Conservation (phyloP, 2,113 vertebrate species). For the Orycteropus afer region DNA sequence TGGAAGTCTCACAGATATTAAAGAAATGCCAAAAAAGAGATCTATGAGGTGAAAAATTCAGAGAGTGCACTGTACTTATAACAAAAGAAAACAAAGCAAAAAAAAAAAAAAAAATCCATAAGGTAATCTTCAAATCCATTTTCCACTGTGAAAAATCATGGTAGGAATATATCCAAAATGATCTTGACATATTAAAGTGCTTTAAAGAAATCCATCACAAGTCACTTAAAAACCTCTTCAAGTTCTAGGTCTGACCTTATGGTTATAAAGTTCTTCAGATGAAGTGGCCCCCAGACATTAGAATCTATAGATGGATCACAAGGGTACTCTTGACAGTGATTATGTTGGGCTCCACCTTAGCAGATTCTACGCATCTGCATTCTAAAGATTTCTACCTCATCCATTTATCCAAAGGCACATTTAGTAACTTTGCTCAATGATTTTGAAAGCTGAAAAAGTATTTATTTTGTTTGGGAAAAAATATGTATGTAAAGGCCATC, state of each 20-base stretch:
- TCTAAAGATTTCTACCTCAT: background rate
- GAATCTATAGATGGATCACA: background rate
- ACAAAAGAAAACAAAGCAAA: background rate
- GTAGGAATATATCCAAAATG: background rate
- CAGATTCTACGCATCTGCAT: background rate
- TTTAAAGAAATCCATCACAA: constrained; percentile 6
- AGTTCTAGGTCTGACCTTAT: background rate
- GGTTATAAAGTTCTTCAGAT: background rate
- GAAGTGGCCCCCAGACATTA: background rate
- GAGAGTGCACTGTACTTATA: background rate
- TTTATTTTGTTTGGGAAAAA: too few species aligned
- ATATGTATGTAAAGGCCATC: background rate
- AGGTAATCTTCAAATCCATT: background rate
- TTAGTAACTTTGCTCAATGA: background rate
- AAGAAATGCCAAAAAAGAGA: background rate
- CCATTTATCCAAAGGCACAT: background rate
- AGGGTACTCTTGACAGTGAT: background rate
- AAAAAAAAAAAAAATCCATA: background rate
- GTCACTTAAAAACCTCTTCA: background rate
- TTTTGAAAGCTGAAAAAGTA: background rate
- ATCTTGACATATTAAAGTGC: background rate
- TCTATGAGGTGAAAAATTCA: background rate
- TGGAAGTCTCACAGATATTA: background rate
- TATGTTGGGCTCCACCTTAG: background rate
- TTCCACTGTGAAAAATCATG: constrained; percentile 30